A percentile compares a stretch with the other conserved stretches of the same genome.
Conservation (phyloP, 2,113 vertebrate genomes). For the Erinaceus europaeus region DNA sequence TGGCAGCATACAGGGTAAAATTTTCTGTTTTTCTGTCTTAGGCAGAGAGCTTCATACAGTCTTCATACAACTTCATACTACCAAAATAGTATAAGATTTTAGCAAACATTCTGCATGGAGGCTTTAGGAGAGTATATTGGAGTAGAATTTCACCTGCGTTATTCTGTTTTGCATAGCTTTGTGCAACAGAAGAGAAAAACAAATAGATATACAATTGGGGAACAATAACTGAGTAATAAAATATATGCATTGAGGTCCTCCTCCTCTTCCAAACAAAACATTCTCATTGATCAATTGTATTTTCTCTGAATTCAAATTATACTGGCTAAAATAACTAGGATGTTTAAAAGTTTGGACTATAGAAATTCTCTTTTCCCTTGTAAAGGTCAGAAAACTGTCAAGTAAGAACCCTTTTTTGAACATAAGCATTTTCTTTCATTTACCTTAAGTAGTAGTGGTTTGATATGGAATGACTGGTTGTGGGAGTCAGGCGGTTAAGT, state of each 20-base stretch:
- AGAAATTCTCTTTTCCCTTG: neutral
- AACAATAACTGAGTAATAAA: slow-evolving; percentile 22
- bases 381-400: neutral
- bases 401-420: neutral
- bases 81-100: neutral
- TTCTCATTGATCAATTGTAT: neutral
- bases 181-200: neutral
- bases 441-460: neutral
- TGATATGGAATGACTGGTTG: too few species aligned
- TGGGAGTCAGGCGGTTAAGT: too few species aligned
- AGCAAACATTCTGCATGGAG: neutral
- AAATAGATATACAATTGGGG: neutral
- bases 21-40: neutral
- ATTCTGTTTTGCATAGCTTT: neutral
- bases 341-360: slow-evolving; percentile 11
- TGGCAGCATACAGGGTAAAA: neutral
- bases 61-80: too few species aligned
- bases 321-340: neutral
- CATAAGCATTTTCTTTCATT: neutral
- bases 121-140: neutral
- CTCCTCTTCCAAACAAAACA: neutral
- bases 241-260: neutral
- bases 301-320: neutral
- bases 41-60: neutral
- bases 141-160: neutral